phyloP scores from a whole-genome alignment of 1,140 invertebrate species.

The Leptinotarsa undecemlineata region DNA sequence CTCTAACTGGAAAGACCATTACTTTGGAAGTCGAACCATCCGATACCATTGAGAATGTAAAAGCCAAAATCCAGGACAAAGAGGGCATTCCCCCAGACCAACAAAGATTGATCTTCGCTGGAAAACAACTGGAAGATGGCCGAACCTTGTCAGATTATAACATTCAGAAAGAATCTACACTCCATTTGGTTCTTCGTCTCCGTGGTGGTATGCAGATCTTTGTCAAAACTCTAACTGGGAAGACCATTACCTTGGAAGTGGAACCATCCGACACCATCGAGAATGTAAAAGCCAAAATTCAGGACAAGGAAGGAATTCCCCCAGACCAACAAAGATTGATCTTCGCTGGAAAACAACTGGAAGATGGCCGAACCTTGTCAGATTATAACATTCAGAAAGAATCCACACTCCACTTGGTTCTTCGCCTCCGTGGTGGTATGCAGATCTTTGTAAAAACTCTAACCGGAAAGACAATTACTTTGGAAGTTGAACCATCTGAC shows the following conservation, averaged over 20 bases:
- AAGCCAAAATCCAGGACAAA: conserved; percentile 78
- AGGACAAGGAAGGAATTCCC: conserved; percentile 73
- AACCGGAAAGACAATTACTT: conserved; percentile 23
- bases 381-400: conserved; percentile 54
- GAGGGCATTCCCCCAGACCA: conserved; percentile 68
- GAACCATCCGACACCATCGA: conserved; percentile 78
- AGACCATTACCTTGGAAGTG: conserved; percentile 78
- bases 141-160: conserved; percentile 68
- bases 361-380: conserved; percentile 62
- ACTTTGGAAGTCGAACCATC: conserved; percentile 74
- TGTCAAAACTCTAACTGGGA: conserved; percentile 73
- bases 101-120: conserved; percentile 65
- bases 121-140: conserved; percentile 72
- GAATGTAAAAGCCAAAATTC: conserved; percentile 78
- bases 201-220: conserved; percentile 73
- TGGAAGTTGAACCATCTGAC: conserved; percentile 50
- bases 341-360: conserved; percentile 74
- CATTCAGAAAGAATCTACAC: conserved; percentile 75
- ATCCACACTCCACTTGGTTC: conserved; percentile 70
- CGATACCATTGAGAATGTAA: conserved; percentile 77
- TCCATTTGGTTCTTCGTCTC: conserved; percentile 66
- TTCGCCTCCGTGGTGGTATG: conserved; percentile 75
- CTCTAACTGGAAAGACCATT: conserved; percentile 74
- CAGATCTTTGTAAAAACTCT: conserved; percentile 58
- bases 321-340: conserved; percentile 73